Base-by-base conservation (phyloP, 2,888 invertebrate genomes). In the Ectemnius continuus region DNA sequence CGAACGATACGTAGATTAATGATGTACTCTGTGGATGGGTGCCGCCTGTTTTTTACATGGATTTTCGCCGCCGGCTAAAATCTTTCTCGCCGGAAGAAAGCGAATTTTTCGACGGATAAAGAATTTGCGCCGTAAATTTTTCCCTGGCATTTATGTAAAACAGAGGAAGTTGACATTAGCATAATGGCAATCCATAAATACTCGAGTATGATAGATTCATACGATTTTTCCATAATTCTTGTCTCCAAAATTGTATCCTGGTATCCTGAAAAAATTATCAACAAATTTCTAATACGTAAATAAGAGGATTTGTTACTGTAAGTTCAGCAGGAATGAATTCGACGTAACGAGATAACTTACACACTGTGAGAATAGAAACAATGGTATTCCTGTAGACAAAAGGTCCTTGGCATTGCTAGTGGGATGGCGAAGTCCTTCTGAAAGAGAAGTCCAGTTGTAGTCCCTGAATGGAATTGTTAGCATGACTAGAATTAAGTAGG, bases 321-420 rank as follows among this genome's bases (percentile, higher is more conserved):
- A 59, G 68, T 65, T 69, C 64, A 70, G 66, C 66, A 72, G 61
- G 68, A 66, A 66, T 72, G 77, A 72, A 77, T 70, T 76, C 75
- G 71, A 75, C 63, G 63, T 58, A 68, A 52, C 63, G 72, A 69
- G 66, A 64, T n/a, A n/a, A n/a, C 70, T 71, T 47, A 61, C 11
- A 62, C 46, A 45, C 48, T 63, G 67, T 46, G 57, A 52, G 73
- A 80, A 78, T 48, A 73, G 28, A 67, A 80, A 78, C 73, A 76
- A 75, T 78, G 65, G 67, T 47, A 65, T 73, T 57, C 69, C 47
- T 36, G 48, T 64, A 47, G 59, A 58, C 26, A 69, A 75, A 69
- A 69, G 67, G 67, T 75, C 78, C 81, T 78, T 80, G 81, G 58
- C 80, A 78, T 67, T 78, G 78, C 69, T 23, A 66, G 28, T 52